A percentile compares a stretch with the other conserved stretches of the same genome.
Evolutionary conservation across 2,888 invertebrate species (phyloP).

Genomic region (Siphlonurus alternatus): DNA sequence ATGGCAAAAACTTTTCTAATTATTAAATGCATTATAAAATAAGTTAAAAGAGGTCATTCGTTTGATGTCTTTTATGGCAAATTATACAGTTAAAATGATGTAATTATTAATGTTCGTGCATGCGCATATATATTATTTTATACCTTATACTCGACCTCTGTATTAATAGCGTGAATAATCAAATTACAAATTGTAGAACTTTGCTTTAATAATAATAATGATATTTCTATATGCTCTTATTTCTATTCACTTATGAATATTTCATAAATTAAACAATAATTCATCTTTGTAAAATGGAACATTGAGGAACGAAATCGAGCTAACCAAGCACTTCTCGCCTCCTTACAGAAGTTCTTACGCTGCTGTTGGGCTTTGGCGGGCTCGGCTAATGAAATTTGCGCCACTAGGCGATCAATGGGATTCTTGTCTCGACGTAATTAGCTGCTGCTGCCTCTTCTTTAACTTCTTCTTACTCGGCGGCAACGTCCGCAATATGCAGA

Average conservation of each 20-base stretch:
- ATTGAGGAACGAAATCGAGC: not conserved
- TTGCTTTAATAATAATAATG: too few species aligned
- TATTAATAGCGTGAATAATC: too few species aligned
- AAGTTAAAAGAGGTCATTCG: too few species aligned
- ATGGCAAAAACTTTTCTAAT: too few species aligned
- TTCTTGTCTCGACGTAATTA: not conserved
- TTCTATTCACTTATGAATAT: too few species aligned
- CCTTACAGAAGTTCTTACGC: too few species aligned
- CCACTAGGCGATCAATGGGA: not conserved
- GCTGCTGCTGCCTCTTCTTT: not conserved
- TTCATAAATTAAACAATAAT: too few species aligned
- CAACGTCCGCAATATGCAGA: not conserved
- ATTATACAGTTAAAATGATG: not conserved
- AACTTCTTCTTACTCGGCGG: not conserved
- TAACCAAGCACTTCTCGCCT: not conserved
- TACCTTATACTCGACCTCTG: not conserved
- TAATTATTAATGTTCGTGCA: not conserved
- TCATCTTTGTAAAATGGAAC: too few species aligned
- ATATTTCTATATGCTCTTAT: too few species aligned
- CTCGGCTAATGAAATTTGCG: not conserved
- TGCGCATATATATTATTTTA: not conserved
- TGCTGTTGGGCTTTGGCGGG: not conserved
- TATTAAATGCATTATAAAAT: too few species aligned
- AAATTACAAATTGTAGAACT: too few species aligned
- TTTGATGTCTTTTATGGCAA: too few species aligned